Conservation (phyloP, 2,113 vertebrate species). For the Corythornis vintsioides region DNA sequence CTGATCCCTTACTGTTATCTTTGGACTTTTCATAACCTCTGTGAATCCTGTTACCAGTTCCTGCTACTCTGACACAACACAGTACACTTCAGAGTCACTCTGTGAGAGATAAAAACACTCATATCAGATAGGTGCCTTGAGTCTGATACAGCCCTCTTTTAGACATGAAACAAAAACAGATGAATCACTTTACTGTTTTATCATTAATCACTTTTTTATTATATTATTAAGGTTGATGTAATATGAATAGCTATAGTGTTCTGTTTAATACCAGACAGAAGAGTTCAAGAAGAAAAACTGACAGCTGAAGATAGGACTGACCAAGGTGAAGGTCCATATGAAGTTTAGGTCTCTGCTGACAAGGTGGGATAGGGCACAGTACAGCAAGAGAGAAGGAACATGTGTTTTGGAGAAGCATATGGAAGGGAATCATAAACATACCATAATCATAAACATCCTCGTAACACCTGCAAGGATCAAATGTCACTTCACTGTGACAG, state of each 20-base stretch:
- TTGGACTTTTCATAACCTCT: background rate
- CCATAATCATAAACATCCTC: background rate
- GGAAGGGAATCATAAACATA: background rate
- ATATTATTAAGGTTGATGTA: background rate
- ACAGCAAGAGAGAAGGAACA: background rate
- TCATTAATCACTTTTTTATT: background rate
- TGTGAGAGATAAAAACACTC: background rate
- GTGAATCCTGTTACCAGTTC: background rate
- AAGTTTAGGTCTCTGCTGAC: background rate
- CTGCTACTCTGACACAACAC: background rate
- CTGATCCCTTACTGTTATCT: background rate
- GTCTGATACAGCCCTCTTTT: background rate
- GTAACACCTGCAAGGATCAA: background rate
- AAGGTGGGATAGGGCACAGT: rapidly evolving
- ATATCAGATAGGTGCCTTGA: background rate
- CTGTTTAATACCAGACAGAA: background rate
- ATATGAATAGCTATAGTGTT: background rate
- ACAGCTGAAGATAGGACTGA: background rate
- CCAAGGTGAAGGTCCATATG: background rate
- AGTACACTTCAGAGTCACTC: background rate
- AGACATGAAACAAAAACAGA: background rate
- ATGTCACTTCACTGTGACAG: background rate
- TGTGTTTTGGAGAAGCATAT: background rate
- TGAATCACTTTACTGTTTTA: background rate
- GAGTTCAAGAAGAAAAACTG: background rate